Percentiles rank a stretch among this genome's conserved stretches.
phyloP scores from a whole-genome alignment of 2,888 invertebrate genomes.

The Stratiomys singularior region DNA sequence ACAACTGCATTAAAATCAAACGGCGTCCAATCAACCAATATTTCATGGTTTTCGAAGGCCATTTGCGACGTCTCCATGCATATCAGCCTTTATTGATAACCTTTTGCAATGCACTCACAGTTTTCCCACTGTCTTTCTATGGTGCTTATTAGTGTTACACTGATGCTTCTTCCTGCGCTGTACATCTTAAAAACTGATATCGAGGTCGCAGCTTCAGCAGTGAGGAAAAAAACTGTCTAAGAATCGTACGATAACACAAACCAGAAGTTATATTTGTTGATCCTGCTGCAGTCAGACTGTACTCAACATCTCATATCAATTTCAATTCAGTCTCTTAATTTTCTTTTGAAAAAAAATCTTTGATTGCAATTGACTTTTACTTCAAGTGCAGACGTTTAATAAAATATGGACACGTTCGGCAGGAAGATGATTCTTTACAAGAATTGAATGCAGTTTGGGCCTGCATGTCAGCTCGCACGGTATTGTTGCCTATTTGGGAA shows the following conservation, averaged over 20 bases:
- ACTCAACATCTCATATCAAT: not conserved
- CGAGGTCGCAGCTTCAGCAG: not conserved
- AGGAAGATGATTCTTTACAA: slow-evolving; percentile 25
- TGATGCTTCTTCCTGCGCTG: not conserved
- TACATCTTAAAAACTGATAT: slow-evolving; percentile 1
- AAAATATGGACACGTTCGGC: not conserved
- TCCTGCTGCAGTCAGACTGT: not conserved
- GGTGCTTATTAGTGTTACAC: not conserved
- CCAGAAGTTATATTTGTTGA: not conserved
- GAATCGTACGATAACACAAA: not conserved
- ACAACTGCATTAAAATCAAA: too few species aligned
- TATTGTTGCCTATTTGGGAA: not conserved
- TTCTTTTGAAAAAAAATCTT: not conserved
- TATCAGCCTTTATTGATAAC: not conserved
- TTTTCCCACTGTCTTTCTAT: not conserved
- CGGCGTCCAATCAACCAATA: too few species aligned
- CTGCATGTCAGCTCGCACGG: not conserved
- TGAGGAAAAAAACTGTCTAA: not conserved
- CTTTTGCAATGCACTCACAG: not conserved
- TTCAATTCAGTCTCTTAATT: not conserved
- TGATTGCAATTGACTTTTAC: not conserved
- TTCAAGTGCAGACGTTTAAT: not conserved
- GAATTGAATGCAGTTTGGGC: slow-evolving; percentile 11
- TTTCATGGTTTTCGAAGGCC: too few species aligned
- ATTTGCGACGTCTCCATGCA: not conserved